Conservation (phyloP, 2,797 vertebrate species). For the Petrocephalus schoutedeni region DNA sequence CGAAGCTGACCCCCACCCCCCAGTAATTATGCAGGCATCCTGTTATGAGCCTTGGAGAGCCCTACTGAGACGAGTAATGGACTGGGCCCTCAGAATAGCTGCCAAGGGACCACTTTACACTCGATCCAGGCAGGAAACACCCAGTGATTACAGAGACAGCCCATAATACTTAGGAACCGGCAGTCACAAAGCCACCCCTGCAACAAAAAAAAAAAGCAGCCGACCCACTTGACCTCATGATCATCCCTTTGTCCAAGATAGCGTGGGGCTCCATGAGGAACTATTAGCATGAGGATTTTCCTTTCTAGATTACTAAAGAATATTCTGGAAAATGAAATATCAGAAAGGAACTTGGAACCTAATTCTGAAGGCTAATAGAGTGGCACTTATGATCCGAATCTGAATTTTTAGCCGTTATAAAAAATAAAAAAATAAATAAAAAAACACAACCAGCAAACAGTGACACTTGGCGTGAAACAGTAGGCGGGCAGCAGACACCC, state of each 20-base stretch:
- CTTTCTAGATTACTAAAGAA: not conserved
- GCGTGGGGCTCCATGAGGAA: not conserved
- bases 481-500: not conserved
- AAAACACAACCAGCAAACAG: no score
- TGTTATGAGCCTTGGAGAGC: not conserved
- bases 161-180: not conserved
- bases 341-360: not conserved
- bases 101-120: slow-evolving; percentile 3
- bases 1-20: not conserved
- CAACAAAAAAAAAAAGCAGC: not conserved
- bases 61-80: not conserved
- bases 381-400: not conserved
- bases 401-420: not conserved
- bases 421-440: not conserved
- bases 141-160: not conserved
- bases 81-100: not conserved
- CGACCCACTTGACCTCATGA: not conserved
- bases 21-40: not conserved
- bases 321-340: not conserved
- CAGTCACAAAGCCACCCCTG: not conserved
- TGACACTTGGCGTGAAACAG: not conserved
- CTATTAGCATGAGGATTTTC: not conserved
- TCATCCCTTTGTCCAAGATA: not conserved
- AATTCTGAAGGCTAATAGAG: not conserved
- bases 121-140: slow-evolving; percentile 1